Percentiles rank a stretch among this genome's conserved stretches.
Evolutionary conservation across 2,113 vertebrate genomes (phyloP).

Genomic region (Felis catus): DNA sequence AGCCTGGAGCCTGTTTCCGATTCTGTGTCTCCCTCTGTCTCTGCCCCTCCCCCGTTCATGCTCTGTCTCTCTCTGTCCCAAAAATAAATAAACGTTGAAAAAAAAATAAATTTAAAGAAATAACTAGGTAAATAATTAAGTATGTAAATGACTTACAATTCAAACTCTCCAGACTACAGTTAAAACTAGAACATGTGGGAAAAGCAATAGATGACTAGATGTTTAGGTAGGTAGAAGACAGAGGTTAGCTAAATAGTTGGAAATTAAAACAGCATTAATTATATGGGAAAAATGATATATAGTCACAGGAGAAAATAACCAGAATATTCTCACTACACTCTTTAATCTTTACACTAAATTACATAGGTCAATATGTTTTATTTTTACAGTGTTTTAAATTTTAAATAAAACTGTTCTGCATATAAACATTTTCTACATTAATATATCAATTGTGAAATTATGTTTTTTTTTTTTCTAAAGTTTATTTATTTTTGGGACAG

Average conservation of each 20-base stretch:
- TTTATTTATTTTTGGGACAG: no score
- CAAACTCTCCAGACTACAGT: background rate
- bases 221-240: background rate
- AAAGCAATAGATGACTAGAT: background rate
- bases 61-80: no score
- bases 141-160: background rate
- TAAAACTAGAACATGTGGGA: background rate
- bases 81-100: no score
- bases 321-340: background rate
- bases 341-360: background rate
- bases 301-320: background rate
- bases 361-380: background rate
- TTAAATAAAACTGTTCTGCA: background rate
- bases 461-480: background rate
- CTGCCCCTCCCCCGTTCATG: no score
- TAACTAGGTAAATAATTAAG: background rate
- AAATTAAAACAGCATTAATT: background rate
- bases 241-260: background rate
- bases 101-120: background rate
- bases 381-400: background rate
- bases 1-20: no score
- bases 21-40: no score
- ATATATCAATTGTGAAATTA: background rate
- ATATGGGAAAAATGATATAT: background rate
- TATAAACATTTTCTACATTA: background rate